Evolutionary conservation across 2,113 vertebrate genomes (phyloP), one percentile per base, ranked within the genome.

Genomic region (Indicator maculatus): DNA sequence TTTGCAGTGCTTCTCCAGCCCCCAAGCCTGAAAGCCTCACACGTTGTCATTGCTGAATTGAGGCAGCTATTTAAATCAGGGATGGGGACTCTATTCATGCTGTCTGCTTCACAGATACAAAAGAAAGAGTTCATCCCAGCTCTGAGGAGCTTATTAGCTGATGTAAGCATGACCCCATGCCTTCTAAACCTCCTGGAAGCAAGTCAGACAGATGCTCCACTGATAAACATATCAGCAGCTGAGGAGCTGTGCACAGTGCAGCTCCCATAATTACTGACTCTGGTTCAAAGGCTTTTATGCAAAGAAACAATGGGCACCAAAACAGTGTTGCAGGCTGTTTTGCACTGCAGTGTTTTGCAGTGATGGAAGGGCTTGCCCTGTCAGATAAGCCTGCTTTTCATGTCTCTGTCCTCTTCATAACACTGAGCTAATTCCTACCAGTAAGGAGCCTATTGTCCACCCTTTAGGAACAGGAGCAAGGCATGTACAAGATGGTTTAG

Each of bases 191-290:
- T 92, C 81, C 67, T 82, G 84, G 93, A 96, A 95, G 75, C 56
- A 70, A 96, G 67, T 89, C 87, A 93, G 87, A 70, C 76, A 93
- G 94, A 96, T 95, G 82, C 5, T 91, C 15, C 4, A 0, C 93
- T 64, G 95, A 96, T 95, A 96, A 96, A 89, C 64, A 27, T 70
- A 96, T 38, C 89, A 87, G 91, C 38, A 75, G 93, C 91, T 96
- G 96, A 94, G 84, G 94, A 95, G 75, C 96, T 91, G 87, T 33
- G 86, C 79, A 21, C 59, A 2, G 52, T 33, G 31, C 1, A 0
- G 87, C 94, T 96, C 95, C 93, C 95, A 95, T 88, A 87, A 93
- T 95, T 95, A 87, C 84, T 80, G 24, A 92, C 93, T 93, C 82
- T 0, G 12, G 82, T 91, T 96, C 94, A 94, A 95, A 96, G 89